Percentiles rank a stretch among this genome's conserved stretches.
phyloP scores from a whole-genome alignment of 2,888 invertebrate genomes.

The Dusona sp. region DNA sequence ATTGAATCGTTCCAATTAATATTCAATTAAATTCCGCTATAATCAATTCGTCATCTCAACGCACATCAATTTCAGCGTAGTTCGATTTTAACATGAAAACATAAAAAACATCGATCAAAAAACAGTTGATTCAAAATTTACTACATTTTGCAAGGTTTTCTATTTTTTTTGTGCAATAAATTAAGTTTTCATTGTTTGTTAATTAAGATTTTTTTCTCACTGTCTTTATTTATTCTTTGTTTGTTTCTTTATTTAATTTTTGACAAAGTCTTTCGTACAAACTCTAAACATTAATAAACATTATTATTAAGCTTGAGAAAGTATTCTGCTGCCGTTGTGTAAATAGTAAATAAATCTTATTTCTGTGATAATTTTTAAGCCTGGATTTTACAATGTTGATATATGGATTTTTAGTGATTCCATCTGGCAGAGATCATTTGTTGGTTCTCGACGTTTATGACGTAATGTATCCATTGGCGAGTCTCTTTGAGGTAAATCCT shows the following conservation, averaged over 20 bases:
- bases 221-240: background rate
- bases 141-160: background rate
- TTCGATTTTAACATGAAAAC: background rate
- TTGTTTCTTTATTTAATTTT: background rate
- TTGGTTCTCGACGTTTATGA: background rate
- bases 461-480: background rate
- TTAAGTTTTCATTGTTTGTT: background rate
- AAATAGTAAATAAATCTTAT: no score
- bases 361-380: background rate
- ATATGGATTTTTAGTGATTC: background rate
- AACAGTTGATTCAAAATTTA: background rate
- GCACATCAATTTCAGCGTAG: background rate
- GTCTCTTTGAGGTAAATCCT: constrained; percentile 16
- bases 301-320: background rate
- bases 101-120: background rate
- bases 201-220: background rate
- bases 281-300: background rate
- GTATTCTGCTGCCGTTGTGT: background rate
- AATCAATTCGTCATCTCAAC: background rate
- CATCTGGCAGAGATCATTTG: background rate
- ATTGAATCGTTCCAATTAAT: background rate
- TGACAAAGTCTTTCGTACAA: background rate
- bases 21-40: background rate
- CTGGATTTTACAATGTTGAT: background rate
- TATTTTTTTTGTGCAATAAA: background rate